A percentile compares a stretch with the other conserved stretches of the same genome.
These are phyloP conservation scores for Lampris megalopsis DNA, from an alignment of 2,113 vertebrate genomes.

Conservation along the genomic window DNA sequence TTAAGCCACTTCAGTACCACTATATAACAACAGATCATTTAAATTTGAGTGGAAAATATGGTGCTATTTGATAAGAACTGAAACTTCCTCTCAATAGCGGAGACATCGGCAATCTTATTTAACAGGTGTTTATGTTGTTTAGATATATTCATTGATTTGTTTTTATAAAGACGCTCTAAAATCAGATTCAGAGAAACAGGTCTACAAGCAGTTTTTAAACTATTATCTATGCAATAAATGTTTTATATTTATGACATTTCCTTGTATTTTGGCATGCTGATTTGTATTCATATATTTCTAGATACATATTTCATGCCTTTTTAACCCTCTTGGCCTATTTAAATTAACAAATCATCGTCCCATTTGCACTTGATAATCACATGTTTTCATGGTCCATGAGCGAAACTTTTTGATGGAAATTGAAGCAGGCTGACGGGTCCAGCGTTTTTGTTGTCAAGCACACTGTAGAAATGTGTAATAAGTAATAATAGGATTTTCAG, in stretches of 20 bases:
- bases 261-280: constrained; percentile 10
- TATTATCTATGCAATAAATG: constrained; percentile 65
- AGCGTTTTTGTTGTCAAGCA: too few species aligned
- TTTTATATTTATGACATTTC: constrained; percentile 75
- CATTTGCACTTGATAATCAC: too few species aligned
- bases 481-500: too few species aligned
- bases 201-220: constrained; percentile 38
- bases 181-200: constrained; percentile 60
- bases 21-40: constrained; percentile 54
- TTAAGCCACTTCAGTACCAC: background rate
- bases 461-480: too few species aligned
- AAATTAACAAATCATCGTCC: too few species aligned
- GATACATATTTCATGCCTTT: background rate
- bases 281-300: background rate
- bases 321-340: too few species aligned
- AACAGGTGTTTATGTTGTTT: constrained; percentile 6
- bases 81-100: constrained; percentile 12
- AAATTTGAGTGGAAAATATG: constrained; percentile 51
- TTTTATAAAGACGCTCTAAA: constrained; percentile 7
- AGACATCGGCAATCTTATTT: constrained; percentile 22
- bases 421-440: too few species aligned
- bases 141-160: constrained; percentile 25
- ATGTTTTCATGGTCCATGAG: too few species aligned
- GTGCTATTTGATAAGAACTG: constrained; percentile 45
- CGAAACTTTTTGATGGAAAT: too few species aligned